These are phyloP conservation scores for Oplegnathus fasciatus DNA, from an alignment of 2,113 vertebrate genomes.

Conservation along the genomic window DNA sequence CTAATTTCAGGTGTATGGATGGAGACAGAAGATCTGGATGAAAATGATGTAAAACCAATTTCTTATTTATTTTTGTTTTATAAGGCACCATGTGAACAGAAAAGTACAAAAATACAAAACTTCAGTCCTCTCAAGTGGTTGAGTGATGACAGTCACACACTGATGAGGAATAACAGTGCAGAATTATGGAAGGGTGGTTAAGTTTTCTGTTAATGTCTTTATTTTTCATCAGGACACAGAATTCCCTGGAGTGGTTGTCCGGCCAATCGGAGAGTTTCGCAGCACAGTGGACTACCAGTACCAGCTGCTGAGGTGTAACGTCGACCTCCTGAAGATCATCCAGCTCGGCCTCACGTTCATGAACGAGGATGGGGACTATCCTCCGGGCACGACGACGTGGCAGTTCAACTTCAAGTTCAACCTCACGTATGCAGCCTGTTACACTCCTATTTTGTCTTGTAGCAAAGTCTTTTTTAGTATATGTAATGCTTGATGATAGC, in stretches of 20 bases:
- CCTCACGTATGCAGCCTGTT: constrained; percentile 89
- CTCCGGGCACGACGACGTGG: constrained; percentile 95
- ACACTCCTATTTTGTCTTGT: no score
- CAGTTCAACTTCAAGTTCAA: constrained; percentile 99
- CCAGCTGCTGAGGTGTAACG: constrained; percentile 96
- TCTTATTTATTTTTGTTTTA: no score
- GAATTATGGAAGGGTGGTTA: no score
- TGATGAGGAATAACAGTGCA: no score
- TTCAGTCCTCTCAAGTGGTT: neutral
- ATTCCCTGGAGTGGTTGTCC: constrained; percentile 96
- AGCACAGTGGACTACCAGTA: constrained; percentile 99
- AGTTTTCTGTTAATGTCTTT: neutral
- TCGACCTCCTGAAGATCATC: constrained; percentile 98
- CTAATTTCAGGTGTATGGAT: no score
- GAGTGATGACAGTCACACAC: neutral
- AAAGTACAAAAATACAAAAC: neutral
- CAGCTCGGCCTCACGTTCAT: constrained; percentile 98
- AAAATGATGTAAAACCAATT: no score
- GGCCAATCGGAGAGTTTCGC: constrained; percentile 97
- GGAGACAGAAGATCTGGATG: no score
- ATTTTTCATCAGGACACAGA: constrained; percentile 91
- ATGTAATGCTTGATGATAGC: neutral
- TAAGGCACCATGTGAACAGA: neutral
- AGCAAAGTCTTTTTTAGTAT: neutral
- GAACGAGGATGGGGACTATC: constrained; percentile 96